Evolutionary conservation across 2,888 invertebrate species (phyloP).

Genomic region (Parapristionchus giblindavisi): DNA sequence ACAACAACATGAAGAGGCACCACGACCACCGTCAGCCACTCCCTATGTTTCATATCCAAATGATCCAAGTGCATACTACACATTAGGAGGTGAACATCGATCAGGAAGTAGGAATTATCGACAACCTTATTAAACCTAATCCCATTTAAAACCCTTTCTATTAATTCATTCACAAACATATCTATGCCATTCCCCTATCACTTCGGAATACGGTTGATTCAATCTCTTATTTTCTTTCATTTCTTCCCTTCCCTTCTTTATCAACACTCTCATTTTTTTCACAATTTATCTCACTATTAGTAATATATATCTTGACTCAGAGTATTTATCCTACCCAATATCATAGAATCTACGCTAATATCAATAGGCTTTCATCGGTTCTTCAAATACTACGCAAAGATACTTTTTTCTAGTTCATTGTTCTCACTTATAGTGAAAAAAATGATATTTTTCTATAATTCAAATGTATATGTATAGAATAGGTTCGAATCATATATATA

Average conservation of each 20-base stretch:
- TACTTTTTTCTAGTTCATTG: too few species aligned
- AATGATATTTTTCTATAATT: too few species aligned
- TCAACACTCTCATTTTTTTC: background rate
- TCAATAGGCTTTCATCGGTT: constrained; percentile 19
- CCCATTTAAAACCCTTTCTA: background rate
- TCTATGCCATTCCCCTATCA: constrained; percentile 12
- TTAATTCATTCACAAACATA: background rate
- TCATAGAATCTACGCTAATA: constrained; percentile 28
- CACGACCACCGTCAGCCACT: constrained; percentile 52
- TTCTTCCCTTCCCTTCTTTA: background rate
- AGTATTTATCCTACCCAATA: too few species aligned
- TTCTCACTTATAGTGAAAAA: too few species aligned
- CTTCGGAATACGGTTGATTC: constrained; percentile 28
- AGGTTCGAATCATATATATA: too few species aligned
- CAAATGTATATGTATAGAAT: too few species aligned
- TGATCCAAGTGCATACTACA: constrained; percentile 68
- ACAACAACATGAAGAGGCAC: constrained; percentile 64
- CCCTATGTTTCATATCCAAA: constrained; percentile 69
- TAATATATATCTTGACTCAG: too few species aligned
- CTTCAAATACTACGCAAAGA: constrained; percentile 16
- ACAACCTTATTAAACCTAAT: background rate
- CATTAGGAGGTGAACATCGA: constrained; percentile 59
- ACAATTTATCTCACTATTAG: too few species aligned
- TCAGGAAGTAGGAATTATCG: background rate
- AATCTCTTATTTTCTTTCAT: constrained; percentile 12